These are phyloP conservation scores for Harlomillsia oculata DNA, from an alignment of 1,140 invertebrate species.

Conservation along the genomic window DNA sequence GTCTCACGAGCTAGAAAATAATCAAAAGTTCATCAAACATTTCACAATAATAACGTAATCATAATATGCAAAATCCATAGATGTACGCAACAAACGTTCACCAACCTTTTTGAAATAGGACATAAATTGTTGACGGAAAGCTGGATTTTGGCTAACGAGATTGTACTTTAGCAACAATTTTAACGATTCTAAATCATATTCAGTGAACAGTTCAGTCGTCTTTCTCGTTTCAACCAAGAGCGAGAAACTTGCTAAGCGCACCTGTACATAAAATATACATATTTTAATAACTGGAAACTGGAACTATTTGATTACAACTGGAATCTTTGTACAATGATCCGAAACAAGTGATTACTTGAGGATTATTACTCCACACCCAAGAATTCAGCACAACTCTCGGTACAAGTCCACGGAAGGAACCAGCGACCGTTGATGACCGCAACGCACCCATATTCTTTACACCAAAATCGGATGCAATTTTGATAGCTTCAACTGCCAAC, in stretches of 20 bases:
- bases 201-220: conserved; percentile 50
- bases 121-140: conserved; percentile 44
- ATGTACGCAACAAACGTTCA: background rate
- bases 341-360: conserved; percentile 9
- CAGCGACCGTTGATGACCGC: background rate
- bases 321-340: conserved; percentile 20
- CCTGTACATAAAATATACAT: conserved; percentile 37
- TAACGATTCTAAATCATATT: conserved; percentile 56
- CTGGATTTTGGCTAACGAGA: conserved; percentile 57
- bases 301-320: too few relatives aligned
- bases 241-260: conserved; percentile 50
- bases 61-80: conserved; percentile 7
- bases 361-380: background rate
- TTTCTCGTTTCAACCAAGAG: conserved; percentile 65
- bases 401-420: background rate
- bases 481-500: conserved; percentile 25
- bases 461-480: conserved; percentile 24
- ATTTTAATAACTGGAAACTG: conserved; percentile 15
- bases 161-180: conserved; percentile 58
- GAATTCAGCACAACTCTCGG: background rate
- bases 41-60: background rate
- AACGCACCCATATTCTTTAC: too few relatives aligned
- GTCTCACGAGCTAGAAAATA: conserved; percentile 33
- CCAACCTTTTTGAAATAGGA: conserved; percentile 44
- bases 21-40: conserved; percentile 35